phyloP scores from a whole-genome alignment of 2,888 invertebrate genomes.

The Hipparchia sbordonii region DNA sequence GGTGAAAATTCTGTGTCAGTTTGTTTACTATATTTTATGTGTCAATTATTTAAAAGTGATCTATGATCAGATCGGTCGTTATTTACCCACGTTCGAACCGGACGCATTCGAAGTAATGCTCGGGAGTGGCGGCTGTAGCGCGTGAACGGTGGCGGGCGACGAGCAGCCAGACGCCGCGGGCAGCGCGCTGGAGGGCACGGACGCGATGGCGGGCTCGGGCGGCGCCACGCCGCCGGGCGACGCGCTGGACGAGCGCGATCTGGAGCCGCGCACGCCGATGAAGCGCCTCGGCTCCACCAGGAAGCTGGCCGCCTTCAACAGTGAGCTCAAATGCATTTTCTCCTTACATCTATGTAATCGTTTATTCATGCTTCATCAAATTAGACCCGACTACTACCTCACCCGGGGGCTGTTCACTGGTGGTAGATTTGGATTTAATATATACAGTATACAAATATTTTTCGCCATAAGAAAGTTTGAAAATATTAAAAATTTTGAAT shows the following conservation, averaged over 20 bases:
- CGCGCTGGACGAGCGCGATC: conserved; percentile 88
- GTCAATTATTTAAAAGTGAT: conserved; percentile 27
- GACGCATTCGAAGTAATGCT: conserved; percentile 34
- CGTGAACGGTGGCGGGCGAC: conserved; percentile 8
- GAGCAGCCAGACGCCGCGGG: not conserved
- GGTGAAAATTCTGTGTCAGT: not conserved
- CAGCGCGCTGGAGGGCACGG: not conserved
- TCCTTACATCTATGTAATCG: no score
- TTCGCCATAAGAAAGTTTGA: no score
- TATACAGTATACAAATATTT: no score
- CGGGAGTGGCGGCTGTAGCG: not conserved
- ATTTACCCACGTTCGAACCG: conserved; percentile 42
- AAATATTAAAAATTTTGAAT: no score
- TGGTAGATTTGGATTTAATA: no score
- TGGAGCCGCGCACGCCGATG: conserved; percentile 90
- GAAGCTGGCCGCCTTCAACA: conserved; percentile 90
- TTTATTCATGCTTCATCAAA: no score
- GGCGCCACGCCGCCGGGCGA: conserved; percentile 78
- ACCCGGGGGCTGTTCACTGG: no score
- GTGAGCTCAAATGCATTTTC: conserved; percentile 74
- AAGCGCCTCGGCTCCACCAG: conserved; percentile 91
- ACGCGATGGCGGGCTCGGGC: conserved; percentile 58
- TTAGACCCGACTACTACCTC: no score
- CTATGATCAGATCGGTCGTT: conserved; percentile 39
- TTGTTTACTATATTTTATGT: not conserved